phyloP scores from a whole-genome alignment of 1,140 invertebrate species.

The Trachymyrmex septentrionalis region DNA sequence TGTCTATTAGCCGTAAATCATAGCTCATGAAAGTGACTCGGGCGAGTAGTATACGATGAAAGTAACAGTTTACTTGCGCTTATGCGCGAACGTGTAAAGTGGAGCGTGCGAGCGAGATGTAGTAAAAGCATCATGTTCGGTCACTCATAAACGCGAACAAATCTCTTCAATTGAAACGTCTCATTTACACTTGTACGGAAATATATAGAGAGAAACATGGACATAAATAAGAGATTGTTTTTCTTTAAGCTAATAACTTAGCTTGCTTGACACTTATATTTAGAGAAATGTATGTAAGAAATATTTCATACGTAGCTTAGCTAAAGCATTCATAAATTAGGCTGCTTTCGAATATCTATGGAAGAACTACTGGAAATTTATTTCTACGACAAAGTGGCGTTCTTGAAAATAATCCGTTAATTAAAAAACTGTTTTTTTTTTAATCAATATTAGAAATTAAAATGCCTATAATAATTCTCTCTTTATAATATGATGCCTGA shows the following conservation, averaged over 20 bases:
- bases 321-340: no score
- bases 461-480: no score
- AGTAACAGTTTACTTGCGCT: slow-evolving; percentile 63
- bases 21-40: slow-evolving; percentile 68
- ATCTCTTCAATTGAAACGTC: background rate
- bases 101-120: slow-evolving; percentile 41
- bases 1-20: slow-evolving; percentile 67
- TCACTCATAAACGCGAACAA: background rate
- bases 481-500: no score
- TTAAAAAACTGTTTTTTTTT: background rate
- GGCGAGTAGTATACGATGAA: slow-evolving; percentile 63
- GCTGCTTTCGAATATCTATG: background rate
- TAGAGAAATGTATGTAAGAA: no score
- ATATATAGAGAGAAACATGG: background rate
- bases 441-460: no score
- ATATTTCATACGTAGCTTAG: no score
- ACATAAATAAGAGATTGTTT: background rate
- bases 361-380: background rate
- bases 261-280: background rate
- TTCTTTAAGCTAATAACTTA: background rate
- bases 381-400: background rate
- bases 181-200: background rate
- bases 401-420: background rate
- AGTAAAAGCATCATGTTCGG: background rate
- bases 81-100: slow-evolving; percentile 45